Percentiles rank a stretch among this genome's conserved stretches.
phyloP scores from a whole-genome alignment of 1,140 invertebrate genomes.

The Bombyx mandarina region DNA sequence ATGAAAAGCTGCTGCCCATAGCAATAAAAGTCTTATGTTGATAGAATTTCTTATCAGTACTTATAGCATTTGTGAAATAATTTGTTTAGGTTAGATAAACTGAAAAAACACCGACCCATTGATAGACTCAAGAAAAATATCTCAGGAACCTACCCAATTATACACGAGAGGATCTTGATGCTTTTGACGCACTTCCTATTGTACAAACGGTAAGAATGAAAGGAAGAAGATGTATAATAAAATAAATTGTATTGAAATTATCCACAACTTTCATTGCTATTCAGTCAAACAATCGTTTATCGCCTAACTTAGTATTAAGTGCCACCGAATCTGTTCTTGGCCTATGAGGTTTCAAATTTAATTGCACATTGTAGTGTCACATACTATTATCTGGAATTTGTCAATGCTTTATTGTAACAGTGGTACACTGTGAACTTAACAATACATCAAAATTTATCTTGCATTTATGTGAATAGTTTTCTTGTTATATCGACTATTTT shows the following conservation, averaged over 20 bases:
- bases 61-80: neutral
- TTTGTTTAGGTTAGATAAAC: slow-evolving; percentile 36
- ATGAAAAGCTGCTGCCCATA: no score
- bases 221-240: no score
- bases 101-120: slow-evolving; percentile 35
- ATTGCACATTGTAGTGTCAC: no score
- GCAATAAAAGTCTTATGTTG: no score
- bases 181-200: slow-evolving; percentile 55
- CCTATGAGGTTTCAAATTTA: no score
- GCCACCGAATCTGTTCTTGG: no score
- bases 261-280: no score
- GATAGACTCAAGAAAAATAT: slow-evolving; percentile 50
- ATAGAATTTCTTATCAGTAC: slow-evolving; percentile 2
- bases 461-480: neutral
- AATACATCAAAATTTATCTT: neutral
- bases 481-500: no score
- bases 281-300: no score
- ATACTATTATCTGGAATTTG: no score
- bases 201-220: slow-evolving; percentile 41
- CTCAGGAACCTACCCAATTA: slow-evolving; percentile 45
- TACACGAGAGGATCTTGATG: slow-evolving; percentile 50
- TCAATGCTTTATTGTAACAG: neutral
- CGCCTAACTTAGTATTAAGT: no score
- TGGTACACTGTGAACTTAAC: neutral
- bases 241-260: no score